Evolutionary conservation across 2,888 invertebrate genomes (phyloP), one percentile per base, ranked within the genome.

Genomic region (Chymomyza caudatula): DNA sequence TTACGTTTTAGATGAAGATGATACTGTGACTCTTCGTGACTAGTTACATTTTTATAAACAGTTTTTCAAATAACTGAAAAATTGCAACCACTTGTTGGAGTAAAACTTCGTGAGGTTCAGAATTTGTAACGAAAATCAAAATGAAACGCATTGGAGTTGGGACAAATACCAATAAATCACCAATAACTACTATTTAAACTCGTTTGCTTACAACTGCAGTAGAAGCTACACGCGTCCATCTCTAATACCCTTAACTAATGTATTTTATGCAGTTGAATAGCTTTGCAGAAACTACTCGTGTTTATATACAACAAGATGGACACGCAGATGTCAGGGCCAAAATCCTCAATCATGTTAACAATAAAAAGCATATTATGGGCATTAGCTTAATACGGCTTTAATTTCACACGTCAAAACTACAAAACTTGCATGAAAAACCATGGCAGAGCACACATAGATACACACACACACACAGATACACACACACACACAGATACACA

Each of bases 361-460:
- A 37, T 11, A 37, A 37, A 37, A 37, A 37, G 11, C 29, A 37
- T 8, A 37, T 37, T 8, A 37, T 37, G 29, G 29, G 53, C 25
- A 19, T 51, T 20, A 51, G 20, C 22, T 51, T 51, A 51, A 51
- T 51, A 20, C 53, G 53, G 52, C 53, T 53, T 53, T n/a, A 53
- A 53, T 11, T 53, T 53, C 23, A 53, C 53, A 53, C 53, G 53
- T 53, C 25, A 22, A 25, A 53, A 53, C 19, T 47, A 19, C 15
- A 47, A 47, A 4, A 47, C 17, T 11, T 11, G 19, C 17, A 17
- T 47, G 19, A 37, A 47, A 47, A 47, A 19, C 4, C n/a, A 17
- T 19, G 5, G 8, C 47, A 47, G 15, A 15, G 8, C 4, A 47
- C 17, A 17, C 17, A 8, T 3, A 11, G 1, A 15, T 19, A 47